These are phyloP conservation scores for Pleuronectes platessa DNA, from an alignment of 2,113 vertebrate species.

Conservation along the genomic window DNA sequence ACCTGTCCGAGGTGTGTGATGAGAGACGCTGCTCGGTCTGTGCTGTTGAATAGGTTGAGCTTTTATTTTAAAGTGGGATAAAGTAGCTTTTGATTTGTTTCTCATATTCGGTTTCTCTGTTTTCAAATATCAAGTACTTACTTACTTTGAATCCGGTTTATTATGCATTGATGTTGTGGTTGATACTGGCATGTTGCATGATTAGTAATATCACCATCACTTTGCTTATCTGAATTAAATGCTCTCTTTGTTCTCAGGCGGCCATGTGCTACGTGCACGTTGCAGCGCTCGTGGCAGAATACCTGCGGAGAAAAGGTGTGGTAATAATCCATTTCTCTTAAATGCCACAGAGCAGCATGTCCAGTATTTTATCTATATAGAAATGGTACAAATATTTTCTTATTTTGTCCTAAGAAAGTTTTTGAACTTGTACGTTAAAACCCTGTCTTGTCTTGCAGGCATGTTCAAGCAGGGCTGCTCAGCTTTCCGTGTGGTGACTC, in stretches of 20 bases:
- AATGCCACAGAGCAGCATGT: not conserved
- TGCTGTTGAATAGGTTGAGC: not conserved
- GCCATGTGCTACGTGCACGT: slow-evolving; percentile 98
- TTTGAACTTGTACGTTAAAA: no score
- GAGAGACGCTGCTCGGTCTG: not conserved
- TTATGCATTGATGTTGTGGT: not conserved
- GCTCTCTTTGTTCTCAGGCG: slow-evolving; percentile 81
- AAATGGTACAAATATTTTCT: not conserved
- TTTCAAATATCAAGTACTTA: not conserved
- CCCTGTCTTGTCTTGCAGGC: slow-evolving; percentile 73
- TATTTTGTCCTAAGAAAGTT: not conserved
- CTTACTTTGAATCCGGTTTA: not conserved
- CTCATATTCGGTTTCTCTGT: not conserved
- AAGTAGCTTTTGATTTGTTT: not conserved
- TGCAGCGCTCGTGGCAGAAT: slow-evolving; percentile 94
- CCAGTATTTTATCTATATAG: not conserved
- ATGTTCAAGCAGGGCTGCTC: slow-evolving; percentile 97
- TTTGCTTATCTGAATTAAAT: slow-evolving; percentile 16
- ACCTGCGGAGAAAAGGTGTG: slow-evolving; percentile 93
- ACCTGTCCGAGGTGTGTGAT: slow-evolving; percentile 91
- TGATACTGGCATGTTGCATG: not conserved
- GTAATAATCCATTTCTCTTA: not conserved
- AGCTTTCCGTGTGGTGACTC: slow-evolving; percentile 94
- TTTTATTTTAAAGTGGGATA: not conserved
- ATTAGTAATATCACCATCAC: not conserved